Evolutionary conservation across 1,140 invertebrate genomes (phyloP), one percentile per base, ranked within the genome.

Genomic region (Drepana arcuata): DNA sequence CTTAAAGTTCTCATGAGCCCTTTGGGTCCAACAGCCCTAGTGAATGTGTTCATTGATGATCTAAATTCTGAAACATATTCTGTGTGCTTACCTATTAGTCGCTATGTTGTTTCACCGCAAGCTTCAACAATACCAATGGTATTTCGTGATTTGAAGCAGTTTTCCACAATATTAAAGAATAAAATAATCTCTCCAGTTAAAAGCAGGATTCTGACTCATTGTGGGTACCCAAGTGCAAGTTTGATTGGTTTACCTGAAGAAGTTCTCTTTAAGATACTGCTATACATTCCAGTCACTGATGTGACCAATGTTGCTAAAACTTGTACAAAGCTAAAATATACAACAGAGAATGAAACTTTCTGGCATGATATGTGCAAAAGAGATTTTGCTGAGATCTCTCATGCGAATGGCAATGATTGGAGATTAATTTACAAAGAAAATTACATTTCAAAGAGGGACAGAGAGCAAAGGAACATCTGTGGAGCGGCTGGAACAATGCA

Each of bases 201-300:
- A 48, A 75, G 74, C 51, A 62, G 48, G 34, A 59, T 81, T 37
- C 49, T 79, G 9, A 71, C 32, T 39, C 41, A 58, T 37, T 59
- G 53, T 55, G 74, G 72, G 7, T 74, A 67, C 55, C 48, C 64
- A 4, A 66, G 71, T 63, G 69, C 72, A 33, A 79, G 74, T 63
- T 55, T 82, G 25, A 42, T 69, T n/a, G 77, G 72, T 2, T 25
- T 82, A n/a, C 77, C 77, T 15, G 71, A 77, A 46, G 74, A 82
- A 41, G 33, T 79, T 10, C 36, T 70, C 11, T 48, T 55, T 12
- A 66, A 68, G 32, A 68, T 82, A 32, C 34, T 71, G 25, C 31
- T 69, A 3, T 39, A 57, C 24, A 33, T 82, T 5, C 30, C 59
- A 15, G 29, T 69, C 7, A 26, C 21, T 18, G 67, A 78, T 38